A percentile compares a stretch with the other conserved stretches of the same genome.
Evolutionary conservation across 1,140 invertebrate species (phyloP).

Genomic region (Drosophila novamexicana): DNA sequence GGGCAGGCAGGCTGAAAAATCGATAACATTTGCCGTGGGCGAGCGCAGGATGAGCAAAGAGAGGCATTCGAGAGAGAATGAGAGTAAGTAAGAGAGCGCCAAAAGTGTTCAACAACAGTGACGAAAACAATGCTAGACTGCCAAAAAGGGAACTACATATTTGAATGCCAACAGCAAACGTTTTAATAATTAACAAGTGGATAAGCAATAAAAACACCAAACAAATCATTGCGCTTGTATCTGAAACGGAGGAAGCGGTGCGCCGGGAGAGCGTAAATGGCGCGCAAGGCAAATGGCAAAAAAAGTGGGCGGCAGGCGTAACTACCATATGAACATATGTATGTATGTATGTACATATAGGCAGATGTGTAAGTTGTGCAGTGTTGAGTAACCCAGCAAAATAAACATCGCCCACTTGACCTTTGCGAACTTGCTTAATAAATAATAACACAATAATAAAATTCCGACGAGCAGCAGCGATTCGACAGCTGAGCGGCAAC

Average conservation of each 20-base stretch:
- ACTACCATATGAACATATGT: slow-evolving; percentile 1
- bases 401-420: slow-evolving; percentile 62
- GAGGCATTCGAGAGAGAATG: slow-evolving; percentile 2
- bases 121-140: slow-evolving; percentile 3
- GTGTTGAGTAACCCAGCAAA: slow-evolving; percentile 56
- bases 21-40: slow-evolving; percentile 55
- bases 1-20: slow-evolving; percentile 64
- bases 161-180: slow-evolving; percentile 38
- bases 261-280: slow-evolving; percentile 15
- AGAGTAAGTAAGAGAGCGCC: slow-evolving; percentile 8
- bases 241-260: slow-evolving; percentile 11
- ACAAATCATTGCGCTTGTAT: slow-evolving; percentile 24
- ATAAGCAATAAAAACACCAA: slow-evolving; percentile 7
- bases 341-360: background rate
- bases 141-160: slow-evolving; percentile 18
- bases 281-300: slow-evolving; percentile 38
- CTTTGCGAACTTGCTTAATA: slow-evolving; percentile 67
- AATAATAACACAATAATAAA: slow-evolving; percentile 59
- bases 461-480: slow-evolving; percentile 4
- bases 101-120: background rate
- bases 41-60: slow-evolving; percentile 20
- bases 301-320: slow-evolving; percentile 21
- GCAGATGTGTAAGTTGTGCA: slow-evolving; percentile 16
- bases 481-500: slow-evolving; percentile 26
- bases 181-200: slow-evolving; percentile 37